These are phyloP conservation scores for Morus bassanus DNA, from an alignment of 2,797 vertebrate genomes.

Conservation along the genomic window DNA sequence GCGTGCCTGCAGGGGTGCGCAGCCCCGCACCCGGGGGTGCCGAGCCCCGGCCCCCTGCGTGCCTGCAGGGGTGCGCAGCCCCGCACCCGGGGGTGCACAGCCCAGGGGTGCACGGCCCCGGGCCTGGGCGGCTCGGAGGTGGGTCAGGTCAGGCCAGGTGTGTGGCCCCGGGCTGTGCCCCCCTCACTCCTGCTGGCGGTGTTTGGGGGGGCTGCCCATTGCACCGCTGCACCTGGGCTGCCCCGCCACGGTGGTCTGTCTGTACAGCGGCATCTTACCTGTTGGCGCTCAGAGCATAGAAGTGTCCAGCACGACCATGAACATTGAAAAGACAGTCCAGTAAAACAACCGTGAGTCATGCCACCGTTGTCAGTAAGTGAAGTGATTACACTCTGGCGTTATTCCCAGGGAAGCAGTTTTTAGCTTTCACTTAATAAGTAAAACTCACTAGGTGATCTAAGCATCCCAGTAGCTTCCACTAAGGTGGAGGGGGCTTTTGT, in stretches of 20 bases:
- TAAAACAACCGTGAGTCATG: neutral
- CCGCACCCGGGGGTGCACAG: neutral
- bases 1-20: neutral
- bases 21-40: neutral
- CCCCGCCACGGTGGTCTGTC: neutral
- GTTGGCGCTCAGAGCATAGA: accelerated
- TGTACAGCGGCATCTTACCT: neutral
- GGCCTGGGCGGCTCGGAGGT: accelerated
- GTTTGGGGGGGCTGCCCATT: neutral
- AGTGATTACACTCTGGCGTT: neutral
- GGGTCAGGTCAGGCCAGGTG: too few relatives aligned
- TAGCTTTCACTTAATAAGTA: neutral
- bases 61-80: too few relatives aligned
- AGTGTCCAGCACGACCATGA: neutral
- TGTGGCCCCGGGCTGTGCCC: neutral
- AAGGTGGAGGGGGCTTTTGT: neutral
- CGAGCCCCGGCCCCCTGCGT: neutral
- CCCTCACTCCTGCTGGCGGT: neutral
- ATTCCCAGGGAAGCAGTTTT: neutral
- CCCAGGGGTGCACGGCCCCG: too few relatives aligned
- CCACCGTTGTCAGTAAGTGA: neutral
- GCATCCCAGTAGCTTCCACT: accelerated
- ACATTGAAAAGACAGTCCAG: neutral
- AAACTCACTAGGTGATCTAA: neutral
- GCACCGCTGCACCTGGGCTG: neutral